Percentiles rank a stretch among this genome's conserved stretches.
Conservation (phyloP, 2,888 invertebrate species). For the Sepioteuthis lessoniana region DNA sequence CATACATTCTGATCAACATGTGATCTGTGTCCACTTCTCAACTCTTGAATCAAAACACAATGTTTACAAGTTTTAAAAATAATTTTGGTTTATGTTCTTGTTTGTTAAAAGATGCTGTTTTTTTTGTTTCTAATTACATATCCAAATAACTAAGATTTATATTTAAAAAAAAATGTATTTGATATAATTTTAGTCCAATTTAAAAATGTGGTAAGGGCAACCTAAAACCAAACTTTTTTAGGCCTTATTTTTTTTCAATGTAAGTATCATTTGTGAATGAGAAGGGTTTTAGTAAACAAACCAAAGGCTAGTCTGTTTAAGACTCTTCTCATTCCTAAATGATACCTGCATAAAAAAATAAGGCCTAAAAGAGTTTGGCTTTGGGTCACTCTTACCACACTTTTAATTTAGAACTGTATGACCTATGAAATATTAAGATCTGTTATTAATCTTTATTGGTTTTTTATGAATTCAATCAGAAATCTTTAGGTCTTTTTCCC, state of each 20-base stretch:
- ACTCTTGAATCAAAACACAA: not conserved
- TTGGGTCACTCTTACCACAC: no score
- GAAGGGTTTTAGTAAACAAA: no score
- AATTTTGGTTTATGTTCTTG: not conserved
- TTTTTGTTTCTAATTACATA: not conserved
- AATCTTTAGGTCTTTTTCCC: not conserved
- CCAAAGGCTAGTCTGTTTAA: no score
- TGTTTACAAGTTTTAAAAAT: conserved; percentile 25
- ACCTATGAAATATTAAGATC: not conserved
- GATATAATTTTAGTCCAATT: no score
- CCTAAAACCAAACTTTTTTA: no score
- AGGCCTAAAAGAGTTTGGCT: no score
- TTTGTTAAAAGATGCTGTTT: not conserved
- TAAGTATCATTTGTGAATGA: no score
- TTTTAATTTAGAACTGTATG: no score
- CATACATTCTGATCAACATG: not conserved
- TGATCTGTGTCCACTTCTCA: not conserved
- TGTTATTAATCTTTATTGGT: not conserved
- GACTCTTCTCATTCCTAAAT: no score
- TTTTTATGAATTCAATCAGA: not conserved
- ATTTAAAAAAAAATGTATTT: not conserved
- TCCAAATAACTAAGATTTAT: not conserved
- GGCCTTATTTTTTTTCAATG: no score
- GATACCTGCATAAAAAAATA: no score
- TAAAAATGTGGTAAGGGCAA: no score